These are phyloP conservation scores for Argyrosomus regius DNA, from an alignment of 2,797 vertebrate genomes.

Conservation along the genomic window DNA sequence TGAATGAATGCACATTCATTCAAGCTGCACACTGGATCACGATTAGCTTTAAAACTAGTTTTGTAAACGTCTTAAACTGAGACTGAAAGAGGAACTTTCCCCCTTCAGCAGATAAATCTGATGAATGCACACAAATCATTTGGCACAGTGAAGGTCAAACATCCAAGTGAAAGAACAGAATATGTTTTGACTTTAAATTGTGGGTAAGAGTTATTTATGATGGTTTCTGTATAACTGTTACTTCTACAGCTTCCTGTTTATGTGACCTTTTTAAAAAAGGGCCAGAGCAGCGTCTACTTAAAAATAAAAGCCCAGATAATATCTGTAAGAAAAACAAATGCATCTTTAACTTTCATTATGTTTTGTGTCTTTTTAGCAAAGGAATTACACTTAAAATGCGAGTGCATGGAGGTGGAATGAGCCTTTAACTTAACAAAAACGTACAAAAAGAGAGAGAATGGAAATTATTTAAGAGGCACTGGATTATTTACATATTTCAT, in stretches of 20 bases:
- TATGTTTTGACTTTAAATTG: background rate
- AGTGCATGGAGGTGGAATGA: too few species aligned
- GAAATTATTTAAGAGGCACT: too few species aligned
- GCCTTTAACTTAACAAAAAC: too few species aligned
- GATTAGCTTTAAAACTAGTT: background rate
- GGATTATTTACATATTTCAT: too few species aligned
- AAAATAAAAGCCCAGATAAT: background rate
- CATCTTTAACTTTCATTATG: too few species aligned
- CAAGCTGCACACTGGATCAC: background rate
- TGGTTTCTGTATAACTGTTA: background rate
- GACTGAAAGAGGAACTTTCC: too few species aligned
- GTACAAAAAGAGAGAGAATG: too few species aligned
- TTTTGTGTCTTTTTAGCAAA: too few species aligned
- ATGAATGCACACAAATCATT: background rate
- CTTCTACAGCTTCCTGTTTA: constrained; percentile 31
- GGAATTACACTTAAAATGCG: too few species aligned
- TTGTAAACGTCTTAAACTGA: background rate
- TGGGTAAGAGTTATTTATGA: background rate
- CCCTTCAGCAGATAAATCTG: background rate
- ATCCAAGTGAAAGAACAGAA: background rate
- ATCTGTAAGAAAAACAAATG: background rate
- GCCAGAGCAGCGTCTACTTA: background rate
- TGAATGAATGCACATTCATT: background rate
- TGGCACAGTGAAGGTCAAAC: background rate
- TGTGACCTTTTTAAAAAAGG: background rate